Percentiles rank a stretch among this genome's conserved stretches.
These are phyloP conservation scores for Micropoecilia bifurca DNA, from an alignment of 2,797 vertebrate genomes.

Conservation along the genomic window DNA sequence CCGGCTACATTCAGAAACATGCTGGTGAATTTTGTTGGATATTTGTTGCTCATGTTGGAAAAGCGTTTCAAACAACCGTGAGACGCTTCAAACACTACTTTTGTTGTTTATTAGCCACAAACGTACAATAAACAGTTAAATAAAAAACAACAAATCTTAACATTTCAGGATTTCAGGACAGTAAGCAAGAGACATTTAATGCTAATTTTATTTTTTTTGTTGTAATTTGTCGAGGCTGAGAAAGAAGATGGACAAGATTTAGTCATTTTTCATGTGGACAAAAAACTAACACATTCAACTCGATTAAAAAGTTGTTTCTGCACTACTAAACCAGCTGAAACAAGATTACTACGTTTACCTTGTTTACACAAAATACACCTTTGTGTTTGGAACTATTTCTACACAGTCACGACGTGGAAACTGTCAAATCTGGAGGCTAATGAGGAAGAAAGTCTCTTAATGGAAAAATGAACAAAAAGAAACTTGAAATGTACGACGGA, in stretches of 20 bases:
- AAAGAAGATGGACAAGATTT: background rate
- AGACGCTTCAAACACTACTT: background rate
- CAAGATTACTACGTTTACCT: background rate
- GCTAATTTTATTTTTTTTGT: background rate
- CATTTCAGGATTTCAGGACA: background rate
- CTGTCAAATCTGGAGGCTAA: background rate
- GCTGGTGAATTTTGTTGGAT: background rate
- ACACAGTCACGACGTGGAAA: background rate
- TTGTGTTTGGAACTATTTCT: background rate
- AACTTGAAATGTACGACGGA: background rate
- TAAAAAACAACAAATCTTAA: background rate
- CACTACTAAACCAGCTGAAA: background rate
- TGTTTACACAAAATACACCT: background rate
- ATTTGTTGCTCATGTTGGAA: background rate
- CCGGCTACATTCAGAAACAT: background rate
- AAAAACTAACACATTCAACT: too few relatives aligned
- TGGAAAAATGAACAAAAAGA: background rate
- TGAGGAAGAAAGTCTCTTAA: background rate
- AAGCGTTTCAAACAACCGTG: background rate
- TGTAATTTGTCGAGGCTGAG: background rate
- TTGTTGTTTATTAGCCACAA: background rate
- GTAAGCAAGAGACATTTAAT: background rate
- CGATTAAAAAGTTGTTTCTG: background rate
- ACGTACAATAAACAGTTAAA: background rate
- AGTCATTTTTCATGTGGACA: background rate